phyloP scores from a whole-genome alignment of 2,113 vertebrate genomes.

The Stictonetta naevosa region DNA sequence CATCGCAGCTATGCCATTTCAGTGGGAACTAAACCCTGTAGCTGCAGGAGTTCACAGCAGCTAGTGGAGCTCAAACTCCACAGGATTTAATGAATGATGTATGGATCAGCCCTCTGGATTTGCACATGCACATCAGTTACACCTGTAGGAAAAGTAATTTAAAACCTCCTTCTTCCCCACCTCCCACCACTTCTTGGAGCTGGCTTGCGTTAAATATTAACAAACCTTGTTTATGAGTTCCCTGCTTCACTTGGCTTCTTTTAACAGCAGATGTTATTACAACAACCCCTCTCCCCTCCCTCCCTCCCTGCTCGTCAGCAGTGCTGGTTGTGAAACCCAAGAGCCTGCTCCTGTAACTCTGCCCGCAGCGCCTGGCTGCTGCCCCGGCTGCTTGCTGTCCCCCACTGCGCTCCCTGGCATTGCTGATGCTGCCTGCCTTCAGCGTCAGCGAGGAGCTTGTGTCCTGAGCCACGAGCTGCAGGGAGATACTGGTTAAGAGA shows the following conservation, averaged over 20 bases:
- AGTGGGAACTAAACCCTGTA: neutral
- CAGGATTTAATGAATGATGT: neutral
- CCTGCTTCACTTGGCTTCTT: conserved; percentile 52
- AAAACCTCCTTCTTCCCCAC: conserved; percentile 41
- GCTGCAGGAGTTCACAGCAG: neutral
- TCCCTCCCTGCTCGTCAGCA: conserved; percentile 14
- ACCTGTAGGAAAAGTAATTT: conserved; percentile 47
- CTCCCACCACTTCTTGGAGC: neutral
- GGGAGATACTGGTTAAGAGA: neutral
- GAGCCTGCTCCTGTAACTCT: conserved; percentile 14
- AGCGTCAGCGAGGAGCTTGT: neutral
- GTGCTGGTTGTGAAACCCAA: conserved; percentile 34
- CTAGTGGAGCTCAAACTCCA: neutral
- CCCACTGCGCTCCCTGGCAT: neutral
- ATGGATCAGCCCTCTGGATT: conserved; percentile 10
- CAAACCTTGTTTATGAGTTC: conserved; percentile 34
- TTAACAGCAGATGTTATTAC: conserved; percentile 65
- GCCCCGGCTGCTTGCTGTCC: neutral
- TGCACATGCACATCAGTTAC: neutral
- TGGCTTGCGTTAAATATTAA: conserved; percentile 67
- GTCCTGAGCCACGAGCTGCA: neutral
- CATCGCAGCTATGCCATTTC: neutral
- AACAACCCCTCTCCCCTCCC: conserved; percentile 23
- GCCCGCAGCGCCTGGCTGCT: neutral
- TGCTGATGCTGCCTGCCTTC: neutral